These are phyloP conservation scores for Enteromius fasciolatus DNA, from an alignment of 2,797 vertebrate species.

Conservation along the genomic window DNA sequence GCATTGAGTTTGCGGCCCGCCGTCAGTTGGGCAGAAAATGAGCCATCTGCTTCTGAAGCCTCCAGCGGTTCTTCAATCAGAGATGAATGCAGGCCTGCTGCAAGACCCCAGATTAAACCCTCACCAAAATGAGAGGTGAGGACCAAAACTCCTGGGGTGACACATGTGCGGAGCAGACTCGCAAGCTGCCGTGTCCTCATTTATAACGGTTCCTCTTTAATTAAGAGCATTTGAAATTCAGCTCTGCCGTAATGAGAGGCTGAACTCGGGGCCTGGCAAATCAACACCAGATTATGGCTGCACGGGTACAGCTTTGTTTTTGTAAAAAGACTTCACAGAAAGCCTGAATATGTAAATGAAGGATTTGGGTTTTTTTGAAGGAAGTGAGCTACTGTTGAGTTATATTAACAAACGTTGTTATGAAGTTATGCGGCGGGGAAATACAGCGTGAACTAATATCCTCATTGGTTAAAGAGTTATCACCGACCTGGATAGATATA, in stretches of 20 bases:
- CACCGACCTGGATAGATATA: neutral
- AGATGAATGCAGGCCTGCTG: neutral
- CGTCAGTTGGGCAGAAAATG: conserved; percentile 49
- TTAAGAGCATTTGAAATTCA: conserved; percentile 75
- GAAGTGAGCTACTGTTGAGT: conserved; percentile 3
- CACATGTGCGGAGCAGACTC: conserved; percentile 71
- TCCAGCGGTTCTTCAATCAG: conserved; percentile 24
- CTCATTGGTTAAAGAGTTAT: conserved; percentile 13
- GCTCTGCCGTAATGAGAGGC: conserved; percentile 77
- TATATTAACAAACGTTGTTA: neutral
- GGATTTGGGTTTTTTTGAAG: neutral
- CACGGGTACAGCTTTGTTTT: conserved; percentile 50
- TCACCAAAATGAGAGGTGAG: conserved; percentile 35
- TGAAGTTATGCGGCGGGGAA: neutral
- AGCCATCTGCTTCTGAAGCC: conserved; percentile 55
- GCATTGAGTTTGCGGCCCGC: conserved; percentile 27
- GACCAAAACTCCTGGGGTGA: conserved; percentile 58
- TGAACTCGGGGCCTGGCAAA: conserved; percentile 71
- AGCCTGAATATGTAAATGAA: neutral
- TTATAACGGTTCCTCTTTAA: conserved; percentile 75
- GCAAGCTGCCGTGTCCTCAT: conserved; percentile 57
- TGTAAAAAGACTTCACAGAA: conserved; percentile 7
- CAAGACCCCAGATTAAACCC: neutral
- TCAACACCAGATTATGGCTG: conserved; percentile 79
- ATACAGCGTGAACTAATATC: conserved; percentile 5